Evolutionary conservation across 2,113 vertebrate genomes (phyloP), one percentile per base, ranked within the genome.

Genomic region (Chitala chitala): DNA sequence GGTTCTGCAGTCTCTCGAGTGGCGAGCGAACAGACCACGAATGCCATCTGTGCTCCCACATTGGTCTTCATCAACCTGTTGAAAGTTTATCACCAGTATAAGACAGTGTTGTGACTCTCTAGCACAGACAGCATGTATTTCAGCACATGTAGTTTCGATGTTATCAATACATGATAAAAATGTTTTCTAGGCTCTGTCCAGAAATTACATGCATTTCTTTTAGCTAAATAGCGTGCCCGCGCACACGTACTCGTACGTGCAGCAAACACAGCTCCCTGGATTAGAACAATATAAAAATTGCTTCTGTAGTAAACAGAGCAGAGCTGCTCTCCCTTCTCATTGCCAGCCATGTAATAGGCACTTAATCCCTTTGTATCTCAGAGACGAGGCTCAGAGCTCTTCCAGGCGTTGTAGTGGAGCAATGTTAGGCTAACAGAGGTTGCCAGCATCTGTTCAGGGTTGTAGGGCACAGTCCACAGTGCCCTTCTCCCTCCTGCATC

Each of bases 231-330:
- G n/a, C n/a, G n/a, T n/a, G n/a, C n/a, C n/a, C n/a, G n/a, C n/a
- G n/a, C n/a, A n/a, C n/a, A n/a, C n/a, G 38, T 7, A 6, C 59
- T 36, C 36, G 31, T 1, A 9, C 38, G 31, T 63, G 33, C 59
- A 33, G 59, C 33, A 33, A 63, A 63, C 42, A 68, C 42, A 44
- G n/a, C 24, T 3, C 63, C 48, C 20, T 72, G 55, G 65, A 77
- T 78, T 76, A 76, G 36, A 48, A 68, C 75, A 77, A 73, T 72
- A 80, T 55, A 48, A 38, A 56, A 72, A 69, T 73, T 55, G 42
- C 44, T 64, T 69, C 54, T 55, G 76, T 76, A 79, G 75, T 83
- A 73, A 80, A 69, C 69, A 79, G 74, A 79, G 75, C 54, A 72
- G 74, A 71, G 75, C 66, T 65, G 48, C 36, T 26, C 69, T 75